Evolutionary conservation across 2,888 invertebrate genomes (phyloP).

Genomic region (Frankliniella intonsa): DNA sequence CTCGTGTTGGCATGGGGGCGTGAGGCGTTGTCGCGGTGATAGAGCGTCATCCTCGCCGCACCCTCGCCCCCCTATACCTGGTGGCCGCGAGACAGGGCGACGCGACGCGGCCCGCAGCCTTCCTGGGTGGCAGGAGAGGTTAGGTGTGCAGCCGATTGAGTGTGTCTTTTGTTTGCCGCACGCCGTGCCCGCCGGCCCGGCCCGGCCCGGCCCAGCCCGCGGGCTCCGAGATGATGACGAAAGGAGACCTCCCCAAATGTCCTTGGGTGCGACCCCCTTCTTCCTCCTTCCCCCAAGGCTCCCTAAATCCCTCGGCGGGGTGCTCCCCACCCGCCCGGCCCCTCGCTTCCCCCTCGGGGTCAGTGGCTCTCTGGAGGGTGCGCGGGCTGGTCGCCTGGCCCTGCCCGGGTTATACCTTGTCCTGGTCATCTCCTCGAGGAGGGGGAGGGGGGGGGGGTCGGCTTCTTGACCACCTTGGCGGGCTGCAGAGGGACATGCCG

Average conservation of each 20-base stretch:
- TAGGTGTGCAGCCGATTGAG: background rate
- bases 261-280: background rate
- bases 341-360: background rate
- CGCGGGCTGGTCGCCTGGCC: background rate
- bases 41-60: background rate
- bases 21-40: background rate
- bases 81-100: background rate
- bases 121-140: background rate
- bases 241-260: slow-evolving; percentile 22
- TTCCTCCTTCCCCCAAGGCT: background rate
- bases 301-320: background rate
- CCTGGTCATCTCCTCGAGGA: background rate
- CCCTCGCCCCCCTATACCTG: background rate
- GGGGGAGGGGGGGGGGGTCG: background rate
- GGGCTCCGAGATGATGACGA: background rate
- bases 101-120: background rate
- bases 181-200: background rate
- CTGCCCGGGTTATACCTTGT: too few species aligned
- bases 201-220: background rate
- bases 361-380: background rate
- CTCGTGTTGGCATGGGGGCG: background rate
- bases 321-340: background rate
- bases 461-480: background rate
- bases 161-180: slow-evolving; percentile 6
- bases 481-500: background rate